Evolutionary conservation across 2,113 vertebrate species (phyloP).

Genomic region (Puntigrus tetrazona): DNA sequence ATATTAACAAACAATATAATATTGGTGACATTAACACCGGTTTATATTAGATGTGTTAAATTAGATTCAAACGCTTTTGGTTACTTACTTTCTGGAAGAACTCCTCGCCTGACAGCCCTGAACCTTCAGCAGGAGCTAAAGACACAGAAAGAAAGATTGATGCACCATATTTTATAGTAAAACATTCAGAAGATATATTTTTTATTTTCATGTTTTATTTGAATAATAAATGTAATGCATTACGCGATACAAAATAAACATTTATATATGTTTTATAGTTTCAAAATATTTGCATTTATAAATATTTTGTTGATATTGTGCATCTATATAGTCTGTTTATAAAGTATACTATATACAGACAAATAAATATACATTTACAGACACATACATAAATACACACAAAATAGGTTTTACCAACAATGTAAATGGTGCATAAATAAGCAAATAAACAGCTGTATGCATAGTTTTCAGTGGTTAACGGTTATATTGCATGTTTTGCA

Average conservation of each 20-base stretch:
- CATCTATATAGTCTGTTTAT: too few relatives aligned
- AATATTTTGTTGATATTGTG: neutral
- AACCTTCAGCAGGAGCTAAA: constrained; percentile 67
- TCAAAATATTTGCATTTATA: neutral
- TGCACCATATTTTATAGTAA: neutral
- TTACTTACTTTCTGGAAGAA: constrained; percentile 77
- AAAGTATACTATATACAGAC: neutral
- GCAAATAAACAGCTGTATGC: neutral
- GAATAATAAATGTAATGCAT: too few relatives aligned
- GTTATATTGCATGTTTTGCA: neutral
- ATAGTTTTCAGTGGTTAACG: too few relatives aligned
- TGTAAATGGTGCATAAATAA: neutral
- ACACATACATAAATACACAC: too few relatives aligned
- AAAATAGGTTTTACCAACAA: neutral
- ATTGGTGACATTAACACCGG: neutral
- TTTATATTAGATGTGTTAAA: neutral
- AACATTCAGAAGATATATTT: too few relatives aligned
- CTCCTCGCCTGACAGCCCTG: constrained; percentile 70
- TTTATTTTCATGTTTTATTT: too few relatives aligned
- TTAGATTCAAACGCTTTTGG: neutral
- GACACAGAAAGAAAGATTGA: constrained; percentile 23
- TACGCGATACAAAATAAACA: too few relatives aligned
- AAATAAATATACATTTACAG: too few relatives aligned
- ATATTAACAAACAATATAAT: neutral
- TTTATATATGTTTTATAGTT: too few relatives aligned